Evolutionary conservation across 2,797 vertebrate genomes (phyloP), one percentile per base, ranked within the genome.

Genomic region (Alectoris magna): DNA sequence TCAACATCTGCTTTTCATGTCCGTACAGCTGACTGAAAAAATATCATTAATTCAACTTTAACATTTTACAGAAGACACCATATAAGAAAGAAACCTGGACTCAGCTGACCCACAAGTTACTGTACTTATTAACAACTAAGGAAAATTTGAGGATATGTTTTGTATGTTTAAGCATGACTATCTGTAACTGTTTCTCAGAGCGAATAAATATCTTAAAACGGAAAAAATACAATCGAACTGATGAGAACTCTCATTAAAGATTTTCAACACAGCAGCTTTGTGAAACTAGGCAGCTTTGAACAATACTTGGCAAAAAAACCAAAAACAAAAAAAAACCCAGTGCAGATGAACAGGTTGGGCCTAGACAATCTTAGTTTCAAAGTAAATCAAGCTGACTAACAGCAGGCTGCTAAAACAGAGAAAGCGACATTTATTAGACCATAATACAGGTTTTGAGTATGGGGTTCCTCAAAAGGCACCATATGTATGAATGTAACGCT

Each of bases 21-120:
- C 11, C 79, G 56, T 41, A 60, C 59, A 90, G 49, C 46, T 21
- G 55, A 83, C 23, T 62, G 48, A 70, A 94, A 55, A 93, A 82
- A 26, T 17, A 77, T 41, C 64, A 58, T 39, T 34, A 82, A 15
- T 48, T 51, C 66, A 94, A 72, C 9, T 8, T 43, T 6, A 71
- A 51, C 66, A 84, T 76, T 87, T 64, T 34, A 76, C 41, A 77
- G 46, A 44, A 55, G 60, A 89, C 76, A 84, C 4, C 43, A 41
- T 19, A 68, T 58, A 15, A 3, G 2, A 49, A 76, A 93, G 27
- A 36, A 91, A 63, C 6, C 29, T 86, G 39, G 55, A 53, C 31
- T 58, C 62, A 34, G 29, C 21, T 34, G 74, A 84, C 23, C 38
- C 22, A 31, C 5, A 43, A 46, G 48, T 7, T 26, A 58, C 36